Evolutionary conservation across 2,113 vertebrate genomes (phyloP).

Genomic region (Gymnorhina tibicen): DNA sequence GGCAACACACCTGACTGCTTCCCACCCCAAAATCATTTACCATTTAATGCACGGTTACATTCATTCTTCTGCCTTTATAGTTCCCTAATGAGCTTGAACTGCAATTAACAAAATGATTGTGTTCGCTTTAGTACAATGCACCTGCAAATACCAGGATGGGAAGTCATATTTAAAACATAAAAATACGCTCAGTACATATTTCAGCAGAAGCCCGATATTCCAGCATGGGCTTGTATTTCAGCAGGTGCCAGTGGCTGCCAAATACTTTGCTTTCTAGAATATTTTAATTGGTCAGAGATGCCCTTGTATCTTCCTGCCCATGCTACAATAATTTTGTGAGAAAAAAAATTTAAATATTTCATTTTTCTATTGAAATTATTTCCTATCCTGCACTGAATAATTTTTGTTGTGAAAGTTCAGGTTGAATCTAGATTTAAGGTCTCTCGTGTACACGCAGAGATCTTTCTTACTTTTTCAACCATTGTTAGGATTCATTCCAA

Average conservation of each 20-base stretch:
- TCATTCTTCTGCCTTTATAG: constrained; percentile 69
- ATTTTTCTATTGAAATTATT: background rate
- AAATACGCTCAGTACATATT: background rate
- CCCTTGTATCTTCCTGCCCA: background rate
- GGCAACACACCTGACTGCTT: constrained; percentile 61
- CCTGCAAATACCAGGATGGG: constrained; percentile 62
- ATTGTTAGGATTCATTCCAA: background rate
- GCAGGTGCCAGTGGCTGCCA: background rate
- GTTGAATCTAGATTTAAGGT: rapidly evolving
- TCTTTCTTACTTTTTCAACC: background rate
- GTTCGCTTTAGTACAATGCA: constrained; percentile 60
- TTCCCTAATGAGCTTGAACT: constrained; percentile 70
- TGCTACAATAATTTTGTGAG: background rate
- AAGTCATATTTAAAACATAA: constrained; percentile 31
- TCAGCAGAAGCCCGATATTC: constrained; percentile 31
- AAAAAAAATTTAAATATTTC: background rate
- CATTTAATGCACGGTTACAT: constrained; percentile 65
- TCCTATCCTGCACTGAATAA: background rate
- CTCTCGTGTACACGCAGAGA: rapidly evolving
- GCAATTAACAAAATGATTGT: constrained; percentile 69
- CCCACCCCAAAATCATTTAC: constrained; percentile 66
- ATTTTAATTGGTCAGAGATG: background rate
- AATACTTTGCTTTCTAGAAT: background rate
- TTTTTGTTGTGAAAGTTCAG: background rate
- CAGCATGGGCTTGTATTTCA: constrained; percentile 21